Evolutionary conservation across 2,113 vertebrate genomes (phyloP).

Genomic region (Phrynosoma platyrhinos): DNA sequence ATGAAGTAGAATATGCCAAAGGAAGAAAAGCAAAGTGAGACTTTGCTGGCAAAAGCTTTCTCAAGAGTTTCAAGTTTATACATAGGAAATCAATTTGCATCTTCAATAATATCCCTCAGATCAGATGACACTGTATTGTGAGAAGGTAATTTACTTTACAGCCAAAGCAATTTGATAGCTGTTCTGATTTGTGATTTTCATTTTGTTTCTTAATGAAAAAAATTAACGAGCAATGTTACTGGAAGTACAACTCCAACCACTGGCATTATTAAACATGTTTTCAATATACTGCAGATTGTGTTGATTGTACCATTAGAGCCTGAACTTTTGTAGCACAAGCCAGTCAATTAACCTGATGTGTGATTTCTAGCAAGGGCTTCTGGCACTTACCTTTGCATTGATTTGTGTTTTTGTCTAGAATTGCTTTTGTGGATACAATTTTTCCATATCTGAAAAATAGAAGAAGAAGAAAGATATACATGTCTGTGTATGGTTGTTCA

Average conservation of each 20-base stretch:
- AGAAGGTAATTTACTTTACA: constrained; percentile 79
- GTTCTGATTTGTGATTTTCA: constrained; percentile 84
- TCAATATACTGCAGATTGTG: constrained; percentile 52
- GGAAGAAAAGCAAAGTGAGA: constrained; percentile 60
- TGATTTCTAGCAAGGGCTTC: constrained; percentile 30
- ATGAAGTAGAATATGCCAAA: constrained; percentile 29
- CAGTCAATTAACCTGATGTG: constrained; percentile 43
- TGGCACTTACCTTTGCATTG: constrained; percentile 94
- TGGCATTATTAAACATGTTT: constrained; percentile 69
- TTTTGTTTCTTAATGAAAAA: constrained; percentile 86
- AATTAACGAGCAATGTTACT: constrained; percentile 82
- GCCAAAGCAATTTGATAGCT: constrained; percentile 78
- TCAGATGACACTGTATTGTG: constrained; percentile 75
- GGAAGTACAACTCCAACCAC: constrained; percentile 74
- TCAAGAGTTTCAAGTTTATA: constrained; percentile 69
- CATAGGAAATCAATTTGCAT: constrained; percentile 81
- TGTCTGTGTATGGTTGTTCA: constrained; percentile 30
- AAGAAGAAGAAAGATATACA: constrained; percentile 46
- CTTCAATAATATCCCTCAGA: constrained; percentile 78
- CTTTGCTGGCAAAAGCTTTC: constrained; percentile 65
- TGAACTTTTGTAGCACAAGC: constrained; percentile 46
- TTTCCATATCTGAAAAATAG: constrained; percentile 89
- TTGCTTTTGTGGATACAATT: constrained; percentile 98
- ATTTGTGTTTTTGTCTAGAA: constrained; percentile 99
- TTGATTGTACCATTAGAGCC: constrained; percentile 57